Base-by-base conservation (phyloP, 1,140 invertebrate species). In the Ruditapes philippinarum region DNA sequence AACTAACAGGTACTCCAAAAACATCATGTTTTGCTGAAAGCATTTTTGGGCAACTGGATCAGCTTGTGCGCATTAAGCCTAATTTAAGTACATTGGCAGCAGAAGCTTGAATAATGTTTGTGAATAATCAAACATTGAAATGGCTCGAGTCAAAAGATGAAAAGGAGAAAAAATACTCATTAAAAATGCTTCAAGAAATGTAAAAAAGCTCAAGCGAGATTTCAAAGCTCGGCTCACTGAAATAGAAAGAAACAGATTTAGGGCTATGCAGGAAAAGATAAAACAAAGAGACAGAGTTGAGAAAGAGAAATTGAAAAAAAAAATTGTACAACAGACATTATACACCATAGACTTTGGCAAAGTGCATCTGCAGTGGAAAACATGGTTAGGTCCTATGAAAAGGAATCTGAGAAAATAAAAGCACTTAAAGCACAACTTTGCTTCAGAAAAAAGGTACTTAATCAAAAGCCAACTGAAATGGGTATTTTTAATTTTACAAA, bases 21-120 rank as follows among this genome's bases (percentile, higher is more conserved):
- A 86, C 45, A 25, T 74, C 45, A 36, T 51, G 45, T 40, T 86
- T 57, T 42, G 83, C 49, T 25, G 84, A 78, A 25, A 86, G 70
- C 36, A 42, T 86, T 17, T 86, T 86, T 86, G 73, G 84, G n/a
- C 84, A 74, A 25, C 33, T 86, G 33, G 84, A 86, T 54, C 40
- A 78, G 19, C 4, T 86, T n/a, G 14, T 86, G 54, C 70, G 74
- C 28, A 40, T n/a, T 42, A 86, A 86, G 78, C 84, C 84, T 31
- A 78, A 49, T 42, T 49, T 86, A 9, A 78, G 45, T 33, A 86
- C 74, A n/a, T 9, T 86, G 42, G 74, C 70, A 62, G 70, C 84
- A 51, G 73, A 78, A 38, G 84, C 84, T 31, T 78, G 28, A 17
- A 86, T 86, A 49, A 78, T 78, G 74, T 86, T 86, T 78, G 33